A percentile compares a stretch with the other conserved stretches of the same genome.
Evolutionary conservation across 2,888 invertebrate genomes (phyloP).

Genomic region (Drosophila ustulata): DNA sequence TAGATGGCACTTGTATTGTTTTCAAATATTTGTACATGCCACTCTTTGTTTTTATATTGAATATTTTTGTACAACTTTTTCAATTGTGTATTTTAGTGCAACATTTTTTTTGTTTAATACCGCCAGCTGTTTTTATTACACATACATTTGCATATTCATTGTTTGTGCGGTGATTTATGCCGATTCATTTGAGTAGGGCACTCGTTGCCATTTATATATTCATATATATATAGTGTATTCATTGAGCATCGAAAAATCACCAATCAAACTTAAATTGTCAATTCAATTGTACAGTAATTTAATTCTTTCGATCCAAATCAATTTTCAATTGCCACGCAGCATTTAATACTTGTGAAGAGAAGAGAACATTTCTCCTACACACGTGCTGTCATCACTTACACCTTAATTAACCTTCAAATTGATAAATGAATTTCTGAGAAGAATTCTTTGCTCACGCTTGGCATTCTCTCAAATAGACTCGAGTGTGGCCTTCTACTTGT

Average conservation of each 20-base stretch:
- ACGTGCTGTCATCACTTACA: background rate
- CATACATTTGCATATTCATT: conserved; percentile 46
- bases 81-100: conserved; percentile 1
- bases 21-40: background rate
- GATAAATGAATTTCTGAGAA: conserved; percentile 4
- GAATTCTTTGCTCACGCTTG: conserved; percentile 12
- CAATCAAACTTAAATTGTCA: conserved; percentile 36
- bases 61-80: conserved; percentile 2
- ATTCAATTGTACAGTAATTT: conserved; percentile 31
- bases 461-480: conserved; percentile 28
- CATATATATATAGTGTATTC: conserved; percentile 22
- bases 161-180: conserved; percentile 39
- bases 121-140: conserved; percentile 10
- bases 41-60: background rate
- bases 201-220: conserved; percentile 37
- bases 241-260: conserved; percentile 19
- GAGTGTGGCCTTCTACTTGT: background rate
- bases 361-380: background rate
- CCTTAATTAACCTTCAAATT: conserved; percentile 57
- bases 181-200: conserved; percentile 19
- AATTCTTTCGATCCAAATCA: conserved; percentile 22
- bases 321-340: conserved; percentile 26
- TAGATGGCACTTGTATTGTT: background rate
- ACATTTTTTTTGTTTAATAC: conserved; percentile 7
- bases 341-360: conserved; percentile 7